Percentiles rank a stretch among this genome's conserved stretches.
Evolutionary conservation across 2,113 vertebrate species (phyloP).

Genomic region (Engraulis encrasicolus): DNA sequence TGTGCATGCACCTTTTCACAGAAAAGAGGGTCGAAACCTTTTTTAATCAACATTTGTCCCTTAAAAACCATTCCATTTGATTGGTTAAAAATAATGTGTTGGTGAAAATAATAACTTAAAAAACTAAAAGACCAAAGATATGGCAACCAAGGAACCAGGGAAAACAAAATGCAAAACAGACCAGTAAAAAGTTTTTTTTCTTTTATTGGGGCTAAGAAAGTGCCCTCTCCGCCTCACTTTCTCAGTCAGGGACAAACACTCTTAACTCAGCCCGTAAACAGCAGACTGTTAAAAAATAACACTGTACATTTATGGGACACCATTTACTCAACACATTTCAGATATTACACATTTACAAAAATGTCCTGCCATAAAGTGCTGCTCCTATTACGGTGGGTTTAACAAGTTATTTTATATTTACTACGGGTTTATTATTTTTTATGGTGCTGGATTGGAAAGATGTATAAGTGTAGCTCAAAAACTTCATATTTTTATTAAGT

Average conservation of each 20-base stretch:
- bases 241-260: constrained; percentile 55
- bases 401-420: constrained; percentile 52
- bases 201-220: too few relatives aligned
- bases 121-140: too few relatives aligned
- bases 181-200: too few relatives aligned
- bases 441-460: constrained; percentile 28
- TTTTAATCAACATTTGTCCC: too few relatives aligned
- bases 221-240: constrained; percentile 53
- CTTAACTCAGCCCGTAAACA: constrained; percentile 58
- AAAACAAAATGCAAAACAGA: too few relatives aligned
- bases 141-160: too few relatives aligned
- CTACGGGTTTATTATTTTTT: constrained; percentile 40
- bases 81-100: too few relatives aligned
- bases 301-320: constrained; percentile 54
- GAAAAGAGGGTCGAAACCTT: too few relatives aligned
- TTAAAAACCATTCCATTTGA: too few relatives aligned
- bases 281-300: constrained; percentile 38
- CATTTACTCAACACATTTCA: constrained; percentile 46
- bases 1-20: too few relatives aligned
- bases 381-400: constrained; percentile 35
- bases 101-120: too few relatives aligned
- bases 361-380: constrained; percentile 39
- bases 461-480: constrained; percentile 35
- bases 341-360: constrained; percentile 47
- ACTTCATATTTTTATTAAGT: constrained; percentile 8